Percentiles rank a stretch among this genome's conserved stretches.
Conservation (phyloP, 2,888 invertebrate genomes). For the Agonopterix heracliana region DNA sequence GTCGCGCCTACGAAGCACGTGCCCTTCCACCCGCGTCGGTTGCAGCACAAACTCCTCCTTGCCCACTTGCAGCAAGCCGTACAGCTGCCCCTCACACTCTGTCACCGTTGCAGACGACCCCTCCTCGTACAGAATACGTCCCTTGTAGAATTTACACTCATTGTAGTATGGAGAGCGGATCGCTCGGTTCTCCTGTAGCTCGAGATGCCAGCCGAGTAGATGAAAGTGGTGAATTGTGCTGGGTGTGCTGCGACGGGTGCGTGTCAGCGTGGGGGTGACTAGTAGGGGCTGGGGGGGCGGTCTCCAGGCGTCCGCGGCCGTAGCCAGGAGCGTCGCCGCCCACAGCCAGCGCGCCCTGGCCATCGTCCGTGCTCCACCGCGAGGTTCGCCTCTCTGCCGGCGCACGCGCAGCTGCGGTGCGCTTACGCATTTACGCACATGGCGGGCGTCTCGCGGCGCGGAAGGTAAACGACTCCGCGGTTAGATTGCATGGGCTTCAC, state of each 20-base stretch:
- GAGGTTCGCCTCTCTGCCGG: slow-evolving; percentile 54
- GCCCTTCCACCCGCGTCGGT: slow-evolving; percentile 47
- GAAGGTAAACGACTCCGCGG: slow-evolving; percentile 73
- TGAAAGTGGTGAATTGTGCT: slow-evolving; percentile 41
- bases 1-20: slow-evolving; percentile 58
- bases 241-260: slow-evolving; percentile 31
- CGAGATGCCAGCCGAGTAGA: slow-evolving; percentile 58
- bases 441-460: slow-evolving; percentile 65
- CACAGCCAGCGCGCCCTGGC: slow-evolving; percentile 59
- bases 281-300: slow-evolving; percentile 33
- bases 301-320: slow-evolving; percentile 37
- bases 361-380: slow-evolving; percentile 67
- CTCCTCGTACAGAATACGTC: slow-evolving; percentile 49
- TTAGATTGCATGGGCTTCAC: slow-evolving; percentile 62
- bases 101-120: slow-evolving; percentile 70
- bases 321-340: slow-evolving; percentile 50
- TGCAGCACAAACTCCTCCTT: slow-evolving; percentile 66
- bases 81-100: slow-evolving; percentile 69
- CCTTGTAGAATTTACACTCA: slow-evolving; percentile 62
- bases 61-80: slow-evolving; percentile 66
- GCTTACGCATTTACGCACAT: slow-evolving; percentile 58
- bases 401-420: slow-evolving; percentile 32
- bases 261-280: slow-evolving; percentile 17
- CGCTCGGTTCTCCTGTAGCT: slow-evolving; percentile 57
- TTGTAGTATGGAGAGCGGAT: slow-evolving; percentile 63